A percentile compares a stretch with the other conserved stretches of the same genome.
Evolutionary conservation across 2,888 invertebrate genomes (phyloP).

Genomic region (Lepeophtheirus nordmannii): DNA sequence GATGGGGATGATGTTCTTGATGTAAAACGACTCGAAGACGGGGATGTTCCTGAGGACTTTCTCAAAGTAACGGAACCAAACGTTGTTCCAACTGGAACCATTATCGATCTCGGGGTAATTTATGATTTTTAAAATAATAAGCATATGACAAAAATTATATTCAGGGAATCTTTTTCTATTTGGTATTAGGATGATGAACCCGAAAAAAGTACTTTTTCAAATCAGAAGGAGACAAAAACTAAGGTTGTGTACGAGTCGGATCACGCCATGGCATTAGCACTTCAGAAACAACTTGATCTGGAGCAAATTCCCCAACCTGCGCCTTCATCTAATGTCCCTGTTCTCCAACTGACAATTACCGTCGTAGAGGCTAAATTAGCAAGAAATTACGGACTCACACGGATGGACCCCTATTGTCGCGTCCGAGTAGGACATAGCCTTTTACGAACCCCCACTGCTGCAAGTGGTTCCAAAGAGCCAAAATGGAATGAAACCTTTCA

Average conservation of each 20-base stretch:
- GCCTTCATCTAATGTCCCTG: background rate
- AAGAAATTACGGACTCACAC: conserved; percentile 75
- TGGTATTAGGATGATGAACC: too few species aligned
- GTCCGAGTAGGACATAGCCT: conserved; percentile 81
- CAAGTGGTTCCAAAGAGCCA: conserved; percentile 54
- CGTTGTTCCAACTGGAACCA: background rate
- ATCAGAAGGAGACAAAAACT: background rate
- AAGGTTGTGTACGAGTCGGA: conserved; percentile 20
- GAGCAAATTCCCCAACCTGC: background rate
- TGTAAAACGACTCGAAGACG: background rate
- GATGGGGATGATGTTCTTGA: background rate
- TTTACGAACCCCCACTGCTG: conserved; percentile 86
- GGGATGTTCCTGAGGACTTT: conserved; percentile 17
- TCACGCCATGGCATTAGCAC: conserved; percentile 31
- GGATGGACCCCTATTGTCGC: conserved; percentile 92
- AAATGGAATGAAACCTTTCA: conserved; percentile 22
- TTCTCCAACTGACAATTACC: conserved; percentile 16
- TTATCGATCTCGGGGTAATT: background rate
- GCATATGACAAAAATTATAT: background rate
- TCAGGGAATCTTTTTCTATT: background rate
- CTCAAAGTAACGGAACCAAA: conserved; percentile 14
- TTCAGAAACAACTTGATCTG: conserved; percentile 33
- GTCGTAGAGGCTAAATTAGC: conserved; percentile 30
- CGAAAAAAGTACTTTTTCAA: too few species aligned
- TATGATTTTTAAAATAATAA: background rate